Percentiles rank a stretch among this genome's conserved stretches.
Evolutionary conservation across 1,140 invertebrate genomes (phyloP).

Genomic region (Planococcus citri): DNA sequence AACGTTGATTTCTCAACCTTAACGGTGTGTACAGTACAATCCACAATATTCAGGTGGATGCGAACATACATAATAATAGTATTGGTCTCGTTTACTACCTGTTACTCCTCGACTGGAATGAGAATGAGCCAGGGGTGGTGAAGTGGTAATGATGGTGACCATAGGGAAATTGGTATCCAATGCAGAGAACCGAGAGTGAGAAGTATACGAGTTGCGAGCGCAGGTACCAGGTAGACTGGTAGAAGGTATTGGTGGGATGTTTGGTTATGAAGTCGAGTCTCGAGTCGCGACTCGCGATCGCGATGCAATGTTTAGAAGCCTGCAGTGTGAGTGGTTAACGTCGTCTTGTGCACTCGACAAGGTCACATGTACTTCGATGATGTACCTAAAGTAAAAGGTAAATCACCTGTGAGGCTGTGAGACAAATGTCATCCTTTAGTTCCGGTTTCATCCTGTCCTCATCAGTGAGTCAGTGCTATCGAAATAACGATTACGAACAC

Average conservation of each 20-base stretch:
- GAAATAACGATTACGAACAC: too few relatives aligned
- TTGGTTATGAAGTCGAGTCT: too few relatives aligned
- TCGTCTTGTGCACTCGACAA: background rate
- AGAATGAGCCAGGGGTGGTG: background rate
- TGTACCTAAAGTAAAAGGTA: conserved; percentile 14
- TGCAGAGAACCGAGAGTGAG: too few relatives aligned
- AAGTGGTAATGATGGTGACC: background rate
- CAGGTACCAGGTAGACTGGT: too few relatives aligned
- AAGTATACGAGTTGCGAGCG: too few relatives aligned
- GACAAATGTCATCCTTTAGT: conserved; percentile 8
- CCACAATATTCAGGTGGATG: conserved; percentile 16
- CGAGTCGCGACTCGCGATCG: too few relatives aligned
- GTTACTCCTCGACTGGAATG: background rate
- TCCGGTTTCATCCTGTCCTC: background rate
- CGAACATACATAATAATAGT: conserved; percentile 12
- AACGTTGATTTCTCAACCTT: conserved; percentile 14
- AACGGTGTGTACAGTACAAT: conserved; percentile 15
- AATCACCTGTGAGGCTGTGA: conserved; percentile 13
- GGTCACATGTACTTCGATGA: background rate
- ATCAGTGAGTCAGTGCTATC: too few relatives aligned
- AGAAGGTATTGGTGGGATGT: too few relatives aligned
- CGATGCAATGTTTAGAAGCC: too few relatives aligned
- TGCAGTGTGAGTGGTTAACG: background rate
- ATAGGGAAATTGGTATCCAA: too few relatives aligned
- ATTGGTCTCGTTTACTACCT: conserved; percentile 15